Conservation (phyloP, 2,888 invertebrate genomes). For the Agriopis aurantiaria region DNA sequence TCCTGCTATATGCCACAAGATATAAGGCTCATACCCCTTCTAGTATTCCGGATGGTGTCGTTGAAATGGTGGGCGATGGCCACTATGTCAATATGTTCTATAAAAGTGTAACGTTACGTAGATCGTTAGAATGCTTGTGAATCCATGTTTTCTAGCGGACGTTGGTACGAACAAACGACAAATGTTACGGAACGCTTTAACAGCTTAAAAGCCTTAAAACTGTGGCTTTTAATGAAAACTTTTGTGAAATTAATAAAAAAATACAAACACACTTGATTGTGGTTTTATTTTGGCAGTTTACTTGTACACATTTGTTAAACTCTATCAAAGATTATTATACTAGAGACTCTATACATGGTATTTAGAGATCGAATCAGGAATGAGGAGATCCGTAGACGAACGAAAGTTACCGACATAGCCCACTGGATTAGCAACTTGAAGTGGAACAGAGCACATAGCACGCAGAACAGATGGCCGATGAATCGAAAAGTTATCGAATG, state of each 20-base stretch:
- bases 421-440: no score
- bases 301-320: no score
- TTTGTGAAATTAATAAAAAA: conserved; percentile 86
- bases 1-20: not conserved
- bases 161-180: conserved; percentile 58
- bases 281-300: conserved; percentile 34
- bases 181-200: conserved; percentile 68
- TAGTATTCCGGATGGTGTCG: not conserved
- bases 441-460: no score
- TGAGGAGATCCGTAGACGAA: no score
- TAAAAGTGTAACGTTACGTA: conserved; percentile 76
- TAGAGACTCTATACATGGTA: no score
- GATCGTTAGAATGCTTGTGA: conserved; percentile 80
- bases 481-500: no score
- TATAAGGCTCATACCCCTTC: not conserved
- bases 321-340: no score
- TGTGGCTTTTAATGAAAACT: conserved; percentile 85
- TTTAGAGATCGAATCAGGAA: no score
- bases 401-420: no score
- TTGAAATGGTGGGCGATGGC: not conserved
- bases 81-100: conserved; percentile 78
- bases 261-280: conserved; percentile 63
- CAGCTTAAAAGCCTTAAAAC: conserved; percentile 85
- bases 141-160: conserved; percentile 76
- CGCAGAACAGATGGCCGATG: no score